These are phyloP conservation scores for Cololabis saira DNA, from an alignment of 2,113 vertebrate genomes.

Conservation along the genomic window DNA sequence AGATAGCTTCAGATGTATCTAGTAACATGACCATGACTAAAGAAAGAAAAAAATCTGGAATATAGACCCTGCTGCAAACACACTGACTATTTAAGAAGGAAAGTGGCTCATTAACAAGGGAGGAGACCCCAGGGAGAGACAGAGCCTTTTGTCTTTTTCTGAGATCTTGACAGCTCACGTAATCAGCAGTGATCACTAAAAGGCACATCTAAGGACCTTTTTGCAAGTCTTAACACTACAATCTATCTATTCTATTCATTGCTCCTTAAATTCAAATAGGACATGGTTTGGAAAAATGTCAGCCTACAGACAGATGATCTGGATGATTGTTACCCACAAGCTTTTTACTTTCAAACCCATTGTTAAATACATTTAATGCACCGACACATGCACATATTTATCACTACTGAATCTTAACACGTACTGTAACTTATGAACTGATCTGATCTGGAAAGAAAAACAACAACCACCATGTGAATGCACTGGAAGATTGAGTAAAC, in stretches of 20 bases:
- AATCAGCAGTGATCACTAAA: slow-evolving; percentile 35
- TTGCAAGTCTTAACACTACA: slow-evolving; percentile 38
- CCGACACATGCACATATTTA: slow-evolving; percentile 21
- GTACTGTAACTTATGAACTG: neutral
- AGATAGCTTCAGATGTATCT: slow-evolving; percentile 55
- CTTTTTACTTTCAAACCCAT: neutral
- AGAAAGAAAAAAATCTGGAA: too few relatives aligned
- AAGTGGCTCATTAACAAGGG: too few relatives aligned
- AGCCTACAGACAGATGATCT: slow-evolving; percentile 47
- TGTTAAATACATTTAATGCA: slow-evolving; percentile 15
- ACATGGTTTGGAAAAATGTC: slow-evolving; percentile 35
- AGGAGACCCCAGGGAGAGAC: neutral
- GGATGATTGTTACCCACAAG: neutral
- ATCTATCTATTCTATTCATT: slow-evolving; percentile 55
- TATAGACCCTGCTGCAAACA: too few relatives aligned
- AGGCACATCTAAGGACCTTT: slow-evolving; percentile 34
- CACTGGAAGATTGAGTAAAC: too few relatives aligned
- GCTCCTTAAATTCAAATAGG: slow-evolving; percentile 43
- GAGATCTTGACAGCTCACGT: slow-evolving; percentile 16
- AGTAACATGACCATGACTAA: too few relatives aligned
- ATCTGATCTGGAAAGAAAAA: neutral
- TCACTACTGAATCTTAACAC: neutral
- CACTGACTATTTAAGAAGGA: too few relatives aligned
- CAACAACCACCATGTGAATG: neutral
- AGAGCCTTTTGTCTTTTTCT: slow-evolving; percentile 36